Evolutionary conservation across 2,797 vertebrate species (phyloP).

Genomic region (Thalassophryne amazonica): DNA sequence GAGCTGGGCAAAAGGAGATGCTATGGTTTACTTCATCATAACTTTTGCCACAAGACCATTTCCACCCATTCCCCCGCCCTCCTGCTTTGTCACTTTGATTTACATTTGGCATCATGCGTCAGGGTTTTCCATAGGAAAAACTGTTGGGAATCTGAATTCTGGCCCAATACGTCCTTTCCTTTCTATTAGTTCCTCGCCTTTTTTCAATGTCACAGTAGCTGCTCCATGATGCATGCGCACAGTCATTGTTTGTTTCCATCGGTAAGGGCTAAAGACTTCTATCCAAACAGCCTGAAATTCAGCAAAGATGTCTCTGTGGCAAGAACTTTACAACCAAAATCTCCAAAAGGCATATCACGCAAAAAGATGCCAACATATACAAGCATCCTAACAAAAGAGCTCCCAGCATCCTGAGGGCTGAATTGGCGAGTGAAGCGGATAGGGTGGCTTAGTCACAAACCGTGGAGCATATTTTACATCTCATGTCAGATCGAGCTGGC

Average conservation of each 20-base stretch:
- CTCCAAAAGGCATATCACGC: background rate
- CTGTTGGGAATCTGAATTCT: slow-evolving; percentile 71
- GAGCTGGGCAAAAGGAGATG: slow-evolving; percentile 56
- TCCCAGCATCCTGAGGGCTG: slow-evolving; percentile 35
- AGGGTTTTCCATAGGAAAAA: slow-evolving; percentile 76
- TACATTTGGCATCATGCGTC: slow-evolving; percentile 66
- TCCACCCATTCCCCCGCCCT: slow-evolving; percentile 50
- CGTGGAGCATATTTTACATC: slow-evolving; percentile 59
- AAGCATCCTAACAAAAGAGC: slow-evolving; percentile 32
- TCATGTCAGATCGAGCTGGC: slow-evolving; percentile 60
- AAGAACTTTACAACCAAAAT: background rate
- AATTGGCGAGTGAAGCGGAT: slow-evolving; percentile 37
- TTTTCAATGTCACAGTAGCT: slow-evolving; percentile 62
- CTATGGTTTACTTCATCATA: slow-evolving; percentile 75
- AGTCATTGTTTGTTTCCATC: slow-evolving; percentile 53
- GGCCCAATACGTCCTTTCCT: slow-evolving; percentile 56
- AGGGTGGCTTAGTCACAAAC: slow-evolving; percentile 43
- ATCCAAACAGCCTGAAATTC: slow-evolving; percentile 10
- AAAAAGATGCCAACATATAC: background rate
- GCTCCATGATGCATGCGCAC: slow-evolving; percentile 59
- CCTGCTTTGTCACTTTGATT: slow-evolving; percentile 75
- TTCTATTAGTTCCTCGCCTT: slow-evolving; percentile 70
- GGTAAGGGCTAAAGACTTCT: slow-evolving; percentile 10
- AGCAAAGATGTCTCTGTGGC: background rate
- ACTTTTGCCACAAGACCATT: slow-evolving; percentile 65